Conservation (phyloP, 2,888 invertebrate genomes). For the Abrostola tripartita region DNA sequence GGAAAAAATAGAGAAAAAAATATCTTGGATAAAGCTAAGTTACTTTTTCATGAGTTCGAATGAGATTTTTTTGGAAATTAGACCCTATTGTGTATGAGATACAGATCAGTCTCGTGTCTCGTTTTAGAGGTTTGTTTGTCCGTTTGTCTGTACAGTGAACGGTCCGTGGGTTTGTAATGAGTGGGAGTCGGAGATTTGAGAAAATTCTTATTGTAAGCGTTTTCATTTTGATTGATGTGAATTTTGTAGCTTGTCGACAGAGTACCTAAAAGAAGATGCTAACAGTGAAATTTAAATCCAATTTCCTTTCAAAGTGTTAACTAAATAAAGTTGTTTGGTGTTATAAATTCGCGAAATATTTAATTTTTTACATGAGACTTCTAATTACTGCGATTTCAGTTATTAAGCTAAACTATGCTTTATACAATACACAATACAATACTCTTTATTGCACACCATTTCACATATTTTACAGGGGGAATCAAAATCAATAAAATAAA, state of each 20-base stretch:
- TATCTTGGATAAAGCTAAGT: slow-evolving; percentile 51
- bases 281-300: too few species aligned
- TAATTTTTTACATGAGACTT: too few species aligned
- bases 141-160: slow-evolving; percentile 28
- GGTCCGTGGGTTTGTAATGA: slow-evolving; percentile 38
- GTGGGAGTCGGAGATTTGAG: slow-evolving; percentile 46
- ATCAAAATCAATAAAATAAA: too few species aligned
- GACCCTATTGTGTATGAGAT: slow-evolving; percentile 34
- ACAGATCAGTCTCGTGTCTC: slow-evolving; percentile 29
- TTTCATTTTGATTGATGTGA: slow-evolving; percentile 54
- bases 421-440: too few species aligned
- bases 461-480: too few species aligned
- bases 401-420: too few species aligned
- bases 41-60: slow-evolving; percentile 41
- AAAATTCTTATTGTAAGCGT: slow-evolving; percentile 48
- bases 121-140: slow-evolving; percentile 19
- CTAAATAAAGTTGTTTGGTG: too few species aligned
- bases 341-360: too few species aligned
- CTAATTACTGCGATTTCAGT: too few species aligned
- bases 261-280: neutral
- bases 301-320: too few species aligned
- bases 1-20: slow-evolving; percentile 67
- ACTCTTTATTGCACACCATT: too few species aligned
- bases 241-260: slow-evolving; percentile 31
- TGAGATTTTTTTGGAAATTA: slow-evolving; percentile 27